Evolutionary conservation across 2,888 invertebrate genomes (phyloP).

Genomic region (Galeopsomyia nigrocyanea): DNA sequence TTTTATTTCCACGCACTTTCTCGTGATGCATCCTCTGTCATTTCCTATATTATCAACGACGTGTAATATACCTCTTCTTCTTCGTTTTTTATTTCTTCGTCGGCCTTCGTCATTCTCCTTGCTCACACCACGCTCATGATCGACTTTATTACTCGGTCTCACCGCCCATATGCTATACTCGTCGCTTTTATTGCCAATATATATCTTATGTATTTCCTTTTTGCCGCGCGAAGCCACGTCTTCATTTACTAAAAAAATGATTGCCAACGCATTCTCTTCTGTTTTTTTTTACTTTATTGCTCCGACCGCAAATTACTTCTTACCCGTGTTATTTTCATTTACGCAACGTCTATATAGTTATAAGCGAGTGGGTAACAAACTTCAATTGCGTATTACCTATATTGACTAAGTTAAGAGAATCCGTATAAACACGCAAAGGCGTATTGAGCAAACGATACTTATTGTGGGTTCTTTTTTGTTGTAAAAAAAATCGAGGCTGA

Average conservation of each 20-base stretch:
- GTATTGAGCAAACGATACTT: too few relatives aligned
- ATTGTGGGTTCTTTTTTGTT: too few relatives aligned
- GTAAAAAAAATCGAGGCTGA: too few relatives aligned
- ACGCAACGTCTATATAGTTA: background rate
- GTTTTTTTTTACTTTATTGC: conserved; percentile 1
- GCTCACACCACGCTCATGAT: conserved; percentile 13
- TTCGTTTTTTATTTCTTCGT: conserved; percentile 1
- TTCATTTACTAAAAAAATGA: conserved; percentile 33
- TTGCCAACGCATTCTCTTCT: background rate
- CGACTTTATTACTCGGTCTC: conserved; percentile 27
- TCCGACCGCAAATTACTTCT: conserved; percentile 31
- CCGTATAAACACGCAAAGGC: too few relatives aligned
- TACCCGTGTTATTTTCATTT: conserved; percentile 5
- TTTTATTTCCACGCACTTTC: conserved; percentile 15
- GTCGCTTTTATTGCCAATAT: conserved; percentile 37
- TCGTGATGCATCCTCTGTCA: background rate
- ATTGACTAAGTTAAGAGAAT: too few relatives aligned
- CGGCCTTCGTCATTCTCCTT: conserved; percentile 23
- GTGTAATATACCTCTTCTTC: background rate
- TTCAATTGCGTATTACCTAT: too few relatives aligned
- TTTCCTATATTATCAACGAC: background rate
- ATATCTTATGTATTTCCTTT: conserved; percentile 27
- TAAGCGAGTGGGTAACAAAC: too few relatives aligned
- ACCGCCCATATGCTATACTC: conserved; percentile 17
- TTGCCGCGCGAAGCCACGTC: conserved; percentile 14